phyloP scores from a whole-genome alignment of 2,888 invertebrate genomes.

The Coelopa pilipes region DNA sequence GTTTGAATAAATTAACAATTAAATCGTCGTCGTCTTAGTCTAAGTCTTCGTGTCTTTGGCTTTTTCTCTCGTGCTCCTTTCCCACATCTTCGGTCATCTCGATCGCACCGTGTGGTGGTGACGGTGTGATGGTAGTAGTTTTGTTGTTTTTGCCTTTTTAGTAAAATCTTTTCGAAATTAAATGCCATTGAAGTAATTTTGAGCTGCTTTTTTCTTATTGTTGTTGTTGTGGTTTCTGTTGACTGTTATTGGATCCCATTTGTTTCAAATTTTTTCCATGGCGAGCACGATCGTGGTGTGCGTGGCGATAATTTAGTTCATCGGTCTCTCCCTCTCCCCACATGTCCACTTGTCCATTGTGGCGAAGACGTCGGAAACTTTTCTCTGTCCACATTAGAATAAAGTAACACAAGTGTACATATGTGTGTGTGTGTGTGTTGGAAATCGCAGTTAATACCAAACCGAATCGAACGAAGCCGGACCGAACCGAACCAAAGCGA shows the following conservation, averaged over 20 bases:
- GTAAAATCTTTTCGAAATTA: not conserved
- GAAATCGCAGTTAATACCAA: no score
- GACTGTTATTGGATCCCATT: not conserved
- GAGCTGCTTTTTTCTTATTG: not conserved
- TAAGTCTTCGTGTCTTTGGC: no score
- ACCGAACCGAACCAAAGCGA: no score
- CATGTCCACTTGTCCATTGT: no score
- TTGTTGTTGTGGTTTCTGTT: not conserved
- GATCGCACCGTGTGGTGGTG: not conserved
- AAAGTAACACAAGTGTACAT: no score
- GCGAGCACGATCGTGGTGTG: not conserved
- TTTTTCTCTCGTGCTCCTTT: not conserved
- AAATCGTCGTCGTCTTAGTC: constrained; percentile 34
- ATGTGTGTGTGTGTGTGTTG: no score
- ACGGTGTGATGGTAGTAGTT: not conserved
- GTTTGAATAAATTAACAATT: constrained; percentile 63
- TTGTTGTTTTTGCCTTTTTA: not conserved
- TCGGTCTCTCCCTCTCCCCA: no score
- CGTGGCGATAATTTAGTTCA: not conserved
- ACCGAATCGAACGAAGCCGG: no score
- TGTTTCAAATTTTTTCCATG: not conserved
- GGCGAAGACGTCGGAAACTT: no score
- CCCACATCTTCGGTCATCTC: not conserved
- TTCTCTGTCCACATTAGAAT: no score
- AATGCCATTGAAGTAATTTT: constrained; percentile 10